Conservation (phyloP, 2,888 invertebrate species). For the Pandemis corylana region DNA sequence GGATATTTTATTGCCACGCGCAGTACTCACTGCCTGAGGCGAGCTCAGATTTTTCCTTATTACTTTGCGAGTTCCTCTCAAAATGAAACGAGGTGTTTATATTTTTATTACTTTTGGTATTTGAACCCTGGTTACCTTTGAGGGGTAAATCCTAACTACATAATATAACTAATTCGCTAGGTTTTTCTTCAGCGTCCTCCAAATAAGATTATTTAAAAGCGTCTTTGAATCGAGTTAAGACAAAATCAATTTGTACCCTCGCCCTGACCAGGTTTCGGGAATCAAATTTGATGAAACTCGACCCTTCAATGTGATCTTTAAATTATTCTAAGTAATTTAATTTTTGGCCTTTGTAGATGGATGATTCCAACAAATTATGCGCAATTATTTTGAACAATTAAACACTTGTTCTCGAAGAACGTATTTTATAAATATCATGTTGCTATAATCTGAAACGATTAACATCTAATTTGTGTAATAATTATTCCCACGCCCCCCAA, state of each 20-base stretch:
- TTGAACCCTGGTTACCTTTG: constrained; percentile 10
- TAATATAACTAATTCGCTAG: neutral
- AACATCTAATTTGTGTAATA: neutral
- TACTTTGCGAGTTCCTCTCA: constrained; percentile 24
- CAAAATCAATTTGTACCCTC: constrained; percentile 20
- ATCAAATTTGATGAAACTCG: constrained; percentile 17
- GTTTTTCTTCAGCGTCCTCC: constrained; percentile 11
- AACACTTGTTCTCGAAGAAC: neutral
- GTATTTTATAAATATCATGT: neutral
- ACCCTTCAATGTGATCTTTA: constrained; percentile 23
- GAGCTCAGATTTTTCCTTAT: constrained; percentile 18
- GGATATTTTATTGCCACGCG: neutral
- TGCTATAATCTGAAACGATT: neutral
- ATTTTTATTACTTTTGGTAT: constrained; percentile 18
- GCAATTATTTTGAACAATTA: neutral
- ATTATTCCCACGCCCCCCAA: too few relatives aligned
- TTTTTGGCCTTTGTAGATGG: constrained; percentile 1
- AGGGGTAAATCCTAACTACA: neutral
- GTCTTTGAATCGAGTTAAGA: constrained; percentile 16
- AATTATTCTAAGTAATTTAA: constrained; percentile 23
- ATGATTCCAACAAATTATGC: constrained; percentile 12
- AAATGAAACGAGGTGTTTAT: constrained; percentile 25
- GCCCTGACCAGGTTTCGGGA: constrained; percentile 5
- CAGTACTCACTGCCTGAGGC: constrained; percentile 6
- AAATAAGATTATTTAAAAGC: constrained; percentile 19